These are phyloP conservation scores for Cyprinella venusta DNA, from an alignment of 2,797 vertebrate species.

Conservation along the genomic window DNA sequence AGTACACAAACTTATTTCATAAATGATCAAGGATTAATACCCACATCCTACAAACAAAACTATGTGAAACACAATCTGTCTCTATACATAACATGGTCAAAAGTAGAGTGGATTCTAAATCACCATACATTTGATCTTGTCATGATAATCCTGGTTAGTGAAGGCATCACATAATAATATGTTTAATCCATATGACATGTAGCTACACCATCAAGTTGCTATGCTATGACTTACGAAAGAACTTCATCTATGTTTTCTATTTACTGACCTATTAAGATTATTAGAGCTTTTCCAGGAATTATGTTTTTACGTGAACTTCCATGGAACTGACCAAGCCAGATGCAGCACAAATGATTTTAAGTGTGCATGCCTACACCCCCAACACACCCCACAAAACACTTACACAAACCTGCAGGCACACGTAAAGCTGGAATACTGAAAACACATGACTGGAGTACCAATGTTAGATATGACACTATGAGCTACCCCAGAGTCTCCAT, in stretches of 20 bases:
- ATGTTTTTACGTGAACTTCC: slow-evolving; percentile 64
- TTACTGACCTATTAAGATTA: slow-evolving; percentile 72
- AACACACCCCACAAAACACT: slow-evolving; percentile 56
- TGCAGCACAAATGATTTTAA: slow-evolving; percentile 64
- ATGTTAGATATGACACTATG: slow-evolving; percentile 52
- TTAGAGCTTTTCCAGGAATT: slow-evolving; percentile 73
- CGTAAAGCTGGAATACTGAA: slow-evolving; percentile 57
- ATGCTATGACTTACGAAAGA: slow-evolving; percentile 69
- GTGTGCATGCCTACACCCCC: slow-evolving; percentile 62
- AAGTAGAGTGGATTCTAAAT: slow-evolving; percentile 71
- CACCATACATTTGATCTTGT: slow-evolving; percentile 57
- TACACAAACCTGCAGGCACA: slow-evolving; percentile 48
- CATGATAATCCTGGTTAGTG: slow-evolving; percentile 65
- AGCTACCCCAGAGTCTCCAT: slow-evolving; percentile 63
- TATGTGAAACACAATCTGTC: slow-evolving; percentile 65
- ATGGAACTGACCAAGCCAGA: slow-evolving; percentile 72
- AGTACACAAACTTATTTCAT: slow-evolving; percentile 74
- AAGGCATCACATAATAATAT: slow-evolving; percentile 71
- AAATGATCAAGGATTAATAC: slow-evolving; percentile 68
- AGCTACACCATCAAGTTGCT: slow-evolving; percentile 64
- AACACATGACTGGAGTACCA: slow-evolving; percentile 53
- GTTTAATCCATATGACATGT: slow-evolving; percentile 71
- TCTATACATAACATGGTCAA: slow-evolving; percentile 76
- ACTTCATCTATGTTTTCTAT: slow-evolving; percentile 74
- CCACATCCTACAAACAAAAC: slow-evolving; percentile 73